A percentile compares a stretch with the other conserved stretches of the same genome.
These are phyloP conservation scores for Bombus confusus DNA, from an alignment of 1,140 invertebrate genomes.

Conservation along the genomic window DNA sequence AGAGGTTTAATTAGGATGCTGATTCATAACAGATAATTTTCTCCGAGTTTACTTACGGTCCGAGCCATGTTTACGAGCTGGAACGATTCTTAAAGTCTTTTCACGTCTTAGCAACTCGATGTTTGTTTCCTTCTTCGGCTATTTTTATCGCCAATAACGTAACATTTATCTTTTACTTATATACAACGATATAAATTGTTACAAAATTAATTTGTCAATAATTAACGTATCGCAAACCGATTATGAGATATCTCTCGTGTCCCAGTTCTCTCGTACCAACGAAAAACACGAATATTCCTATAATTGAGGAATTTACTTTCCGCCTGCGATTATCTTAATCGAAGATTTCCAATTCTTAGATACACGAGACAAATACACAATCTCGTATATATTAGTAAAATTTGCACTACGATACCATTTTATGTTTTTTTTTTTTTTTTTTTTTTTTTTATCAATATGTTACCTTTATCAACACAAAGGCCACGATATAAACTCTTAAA, in stretches of 20 bases:
- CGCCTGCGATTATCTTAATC: background rate
- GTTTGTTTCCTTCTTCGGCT: background rate
- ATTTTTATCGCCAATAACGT: background rate
- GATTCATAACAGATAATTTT: background rate
- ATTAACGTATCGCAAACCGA: background rate
- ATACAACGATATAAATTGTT: background rate
- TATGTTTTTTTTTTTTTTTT: no score
- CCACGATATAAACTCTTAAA: no score
- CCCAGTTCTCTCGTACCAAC: background rate
- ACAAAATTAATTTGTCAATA: background rate
- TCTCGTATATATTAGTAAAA: accelerated
- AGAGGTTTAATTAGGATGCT: background rate
- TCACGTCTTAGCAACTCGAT: background rate
- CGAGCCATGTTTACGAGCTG: background rate
- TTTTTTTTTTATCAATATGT: no score
- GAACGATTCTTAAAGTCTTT: background rate
- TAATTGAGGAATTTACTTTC: background rate
- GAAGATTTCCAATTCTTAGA: background rate
- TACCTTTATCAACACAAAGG: background rate
- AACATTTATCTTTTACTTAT: background rate
- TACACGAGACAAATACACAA: background rate
- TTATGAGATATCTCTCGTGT: background rate
- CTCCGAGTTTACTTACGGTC: background rate
- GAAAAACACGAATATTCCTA: background rate
- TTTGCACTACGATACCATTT: background rate